A percentile compares a stretch with the other conserved stretches of the same genome.
Conservation (phyloP, 2,888 invertebrate genomes). For the Oligia latruncula region DNA sequence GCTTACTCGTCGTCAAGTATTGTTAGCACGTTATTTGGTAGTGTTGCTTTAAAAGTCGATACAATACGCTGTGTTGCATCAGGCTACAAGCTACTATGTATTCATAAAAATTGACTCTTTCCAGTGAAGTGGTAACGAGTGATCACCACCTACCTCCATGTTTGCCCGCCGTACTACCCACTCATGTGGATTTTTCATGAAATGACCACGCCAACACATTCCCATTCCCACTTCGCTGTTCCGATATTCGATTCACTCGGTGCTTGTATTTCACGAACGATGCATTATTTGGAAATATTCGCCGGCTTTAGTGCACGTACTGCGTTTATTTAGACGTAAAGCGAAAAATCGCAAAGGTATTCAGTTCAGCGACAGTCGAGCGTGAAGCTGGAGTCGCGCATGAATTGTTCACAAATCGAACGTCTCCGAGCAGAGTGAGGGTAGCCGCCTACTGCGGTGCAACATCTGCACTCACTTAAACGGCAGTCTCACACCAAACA, state of each 20-base stretch:
- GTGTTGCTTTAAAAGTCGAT: slow-evolving; percentile 2
- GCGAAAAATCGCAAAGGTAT: slow-evolving; percentile 59
- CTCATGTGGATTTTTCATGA: slow-evolving; percentile 38
- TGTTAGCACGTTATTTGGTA: slow-evolving; percentile 24
- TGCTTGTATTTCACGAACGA: slow-evolving; percentile 28
- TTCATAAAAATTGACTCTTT: slow-evolving; percentile 6
- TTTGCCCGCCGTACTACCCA: background rate
- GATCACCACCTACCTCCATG: slow-evolving; percentile 3
- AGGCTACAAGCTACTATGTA: background rate
- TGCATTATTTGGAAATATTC: slow-evolving; percentile 59
- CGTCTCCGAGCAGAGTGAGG: slow-evolving; percentile 28
- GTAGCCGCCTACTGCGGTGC: background rate
- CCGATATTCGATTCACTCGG: slow-evolving; percentile 25
- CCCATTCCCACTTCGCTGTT: slow-evolving; percentile 5
- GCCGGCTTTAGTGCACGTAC: slow-evolving; percentile 37
- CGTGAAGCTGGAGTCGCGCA: slow-evolving; percentile 62
- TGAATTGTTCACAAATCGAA: slow-evolving; percentile 62
- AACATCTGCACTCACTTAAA: background rate
- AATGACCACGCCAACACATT: slow-evolving; percentile 26
- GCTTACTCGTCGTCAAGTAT: slow-evolving; percentile 31
- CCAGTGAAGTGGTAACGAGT: slow-evolving; percentile 9
- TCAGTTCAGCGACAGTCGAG: slow-evolving; percentile 58
- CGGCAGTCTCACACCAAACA: background rate
- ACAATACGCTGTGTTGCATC: background rate
- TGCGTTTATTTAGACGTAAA: slow-evolving; percentile 63